Evolutionary conservation across 2,888 invertebrate species (phyloP), one percentile per base, ranked within the genome.

Genomic region (Zonitis immaculata): DNA sequence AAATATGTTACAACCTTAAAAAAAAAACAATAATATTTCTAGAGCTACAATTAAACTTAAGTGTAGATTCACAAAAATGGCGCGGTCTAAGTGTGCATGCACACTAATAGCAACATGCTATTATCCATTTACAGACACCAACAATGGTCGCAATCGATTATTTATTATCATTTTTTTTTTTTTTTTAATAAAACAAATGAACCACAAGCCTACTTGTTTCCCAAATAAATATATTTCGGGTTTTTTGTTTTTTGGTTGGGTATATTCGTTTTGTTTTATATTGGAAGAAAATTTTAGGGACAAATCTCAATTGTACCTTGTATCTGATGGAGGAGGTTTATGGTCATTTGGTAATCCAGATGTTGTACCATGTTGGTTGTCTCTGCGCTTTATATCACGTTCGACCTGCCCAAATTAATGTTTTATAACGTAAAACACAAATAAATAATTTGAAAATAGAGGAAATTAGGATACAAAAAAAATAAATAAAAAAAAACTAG

Each of bases 1-100:
- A 87, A 81, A 66, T 87, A 83, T 59, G 86, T 86, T 84, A 87
- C 82, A 84, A 87, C 87, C 87, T 87, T 59, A 7, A 62, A 64
- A 30, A 16, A 22, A 39, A 8, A 12, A 26, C 3, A 48, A 46
- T 25, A 11, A 7, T 5, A 30, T 12, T n/a, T 12, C n/a, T 16
- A 27, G 42, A 7, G n/a, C 26, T 11, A 22, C 43, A 4, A n/a
- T 22, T 22, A 43, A 4, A 22, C 12, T 18, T 43, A 7, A 1
- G 18, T 16, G 9, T 12, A 20, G 1, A 14, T 9, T 11, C 2
- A 12, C 18, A 20, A n/a, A 26, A 7, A 7, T 7, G 12, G 39
- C 22, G 43, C 14, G n/a, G n/a, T n/a, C n/a, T n/a, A 32, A 22
- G 46, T 14, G 22, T 25, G 2, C 3, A 27, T 22, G 14, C 47